Conservation (phyloP, 2,113 vertebrate species). For the Emydocephalus ijimae region DNA sequence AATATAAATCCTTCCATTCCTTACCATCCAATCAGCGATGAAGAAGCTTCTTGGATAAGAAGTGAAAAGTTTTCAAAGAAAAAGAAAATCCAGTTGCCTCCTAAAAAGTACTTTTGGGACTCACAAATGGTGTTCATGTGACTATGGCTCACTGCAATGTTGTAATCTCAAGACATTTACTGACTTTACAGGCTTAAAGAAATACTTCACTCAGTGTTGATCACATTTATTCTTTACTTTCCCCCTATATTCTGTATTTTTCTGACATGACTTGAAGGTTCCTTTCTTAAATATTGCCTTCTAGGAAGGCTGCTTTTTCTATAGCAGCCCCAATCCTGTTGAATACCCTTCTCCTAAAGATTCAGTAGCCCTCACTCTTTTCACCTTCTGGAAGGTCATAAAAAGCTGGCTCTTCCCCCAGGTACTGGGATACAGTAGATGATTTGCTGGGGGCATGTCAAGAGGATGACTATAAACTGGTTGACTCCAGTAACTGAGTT, state of each 20-base stretch:
- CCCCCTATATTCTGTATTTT: background rate
- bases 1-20: too few relatives aligned
- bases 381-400: background rate
- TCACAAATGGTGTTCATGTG: background rate
- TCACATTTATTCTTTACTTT: background rate
- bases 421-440: background rate
- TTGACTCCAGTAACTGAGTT: too few relatives aligned
- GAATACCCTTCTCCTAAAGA: background rate
- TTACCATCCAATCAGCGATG: too few relatives aligned
- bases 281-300: background rate
- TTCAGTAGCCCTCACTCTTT: background rate
- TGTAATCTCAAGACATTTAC: background rate
- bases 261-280: background rate
- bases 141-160: background rate
- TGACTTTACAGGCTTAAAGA: background rate
- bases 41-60: too few relatives aligned
- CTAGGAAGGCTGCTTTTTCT: background rate
- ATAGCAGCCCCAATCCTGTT: background rate
- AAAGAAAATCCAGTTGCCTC: too few relatives aligned
- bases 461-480: background rate
- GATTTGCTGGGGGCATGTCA: background rate
- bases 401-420: background rate
- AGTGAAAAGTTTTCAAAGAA: too few relatives aligned
- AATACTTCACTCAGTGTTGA: background rate
- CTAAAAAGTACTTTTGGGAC: too few relatives aligned